Evolutionary conservation across 2,113 vertebrate species (phyloP).

Genomic region (Dicentrarchus labrax): DNA sequence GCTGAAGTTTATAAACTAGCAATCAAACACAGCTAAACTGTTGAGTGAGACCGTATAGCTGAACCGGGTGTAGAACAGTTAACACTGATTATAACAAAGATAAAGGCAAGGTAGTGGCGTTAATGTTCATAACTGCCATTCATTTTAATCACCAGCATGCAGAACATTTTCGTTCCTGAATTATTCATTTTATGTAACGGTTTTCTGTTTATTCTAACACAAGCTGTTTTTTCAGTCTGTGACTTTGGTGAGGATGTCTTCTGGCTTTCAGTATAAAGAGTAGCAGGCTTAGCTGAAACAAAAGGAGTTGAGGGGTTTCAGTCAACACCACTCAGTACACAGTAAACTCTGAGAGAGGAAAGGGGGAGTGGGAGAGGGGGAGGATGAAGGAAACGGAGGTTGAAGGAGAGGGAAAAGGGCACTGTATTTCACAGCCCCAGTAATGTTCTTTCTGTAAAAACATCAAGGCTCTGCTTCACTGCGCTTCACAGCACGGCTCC

Average conservation of each 20-base stretch:
- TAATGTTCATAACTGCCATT: neutral
- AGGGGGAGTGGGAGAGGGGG: neutral
- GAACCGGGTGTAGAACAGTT: neutral
- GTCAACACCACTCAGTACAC: neutral
- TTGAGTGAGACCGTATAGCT: neutral
- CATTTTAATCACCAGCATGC: neutral
- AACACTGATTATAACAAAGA: neutral
- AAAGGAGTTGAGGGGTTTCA: slow-evolving; percentile 3
- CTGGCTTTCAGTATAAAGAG: slow-evolving; percentile 5
- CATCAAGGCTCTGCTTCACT: slow-evolving; percentile 66
- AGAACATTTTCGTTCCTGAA: neutral
- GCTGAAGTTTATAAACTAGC: too few relatives aligned
- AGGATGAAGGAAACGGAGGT: slow-evolving; percentile 17
- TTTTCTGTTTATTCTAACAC: neutral
- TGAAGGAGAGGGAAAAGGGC: slow-evolving; percentile 47
- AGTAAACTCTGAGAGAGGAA: neutral
- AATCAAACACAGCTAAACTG: too few relatives aligned
- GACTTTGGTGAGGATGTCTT: neutral
- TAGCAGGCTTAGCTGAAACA: slow-evolving; percentile 2
- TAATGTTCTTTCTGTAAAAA: slow-evolving; percentile 71
- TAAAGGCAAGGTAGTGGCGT: neutral
- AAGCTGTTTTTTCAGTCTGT: neutral
- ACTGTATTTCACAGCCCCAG: slow-evolving; percentile 53
- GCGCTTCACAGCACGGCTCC: slow-evolving; percentile 64
- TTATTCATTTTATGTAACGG: neutral